Base-by-base conservation (phyloP, 2,113 vertebrate genomes). In the Lycaon pictus region DNA sequence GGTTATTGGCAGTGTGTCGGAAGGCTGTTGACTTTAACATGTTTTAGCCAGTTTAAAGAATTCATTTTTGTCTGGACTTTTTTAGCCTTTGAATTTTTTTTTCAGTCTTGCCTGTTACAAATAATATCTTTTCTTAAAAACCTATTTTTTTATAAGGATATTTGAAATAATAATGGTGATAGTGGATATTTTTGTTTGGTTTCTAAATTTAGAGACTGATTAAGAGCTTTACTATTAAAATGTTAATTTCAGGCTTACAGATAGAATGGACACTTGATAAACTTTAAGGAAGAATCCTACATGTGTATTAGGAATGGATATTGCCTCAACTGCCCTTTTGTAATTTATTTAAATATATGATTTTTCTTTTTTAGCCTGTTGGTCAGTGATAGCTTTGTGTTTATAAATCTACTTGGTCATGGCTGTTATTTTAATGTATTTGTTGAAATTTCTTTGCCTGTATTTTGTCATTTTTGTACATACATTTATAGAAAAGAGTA, bases 381-480 rank as follows among this genome's bases (percentile, higher is more conserved):
- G 20, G 32, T 77, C 43, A 43, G 0, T 94, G 91, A 89, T 67
- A 29, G 56, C 67, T 96, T 95, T 95, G 7, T 94, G 29, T 90
- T 93, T 97, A 60, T 62, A 11, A 89, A 86, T 76, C 67, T 80
- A 11, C 29, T 65, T 95, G 17, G 7, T 74, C 5, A 7, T 62
- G 10, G 7, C 63, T 53, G 8, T 48, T 90, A 5, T 89, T 88
- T 92, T 86, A 77, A 43, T 95, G 9, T 97, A 55, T 89, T 90
- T 55, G n/a, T 93, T 89, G 51, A 5, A n/a, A 35, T 97, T 96
- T 90, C 76, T 80, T 85, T 82, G 29, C 81, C 19, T 95, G n/a
- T 96, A 83, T 95, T 95, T 96, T 87, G 63, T 35, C 71, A 56
- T 85, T 85, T 95, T 83, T 62, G 25, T 71, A n/a, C 22, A n/a